A percentile compares a stretch with the other conserved stretches of the same genome.
These are phyloP conservation scores for Aleiodes sp. DNA, from an alignment of 1,140 invertebrate genomes.

Conservation along the genomic window DNA sequence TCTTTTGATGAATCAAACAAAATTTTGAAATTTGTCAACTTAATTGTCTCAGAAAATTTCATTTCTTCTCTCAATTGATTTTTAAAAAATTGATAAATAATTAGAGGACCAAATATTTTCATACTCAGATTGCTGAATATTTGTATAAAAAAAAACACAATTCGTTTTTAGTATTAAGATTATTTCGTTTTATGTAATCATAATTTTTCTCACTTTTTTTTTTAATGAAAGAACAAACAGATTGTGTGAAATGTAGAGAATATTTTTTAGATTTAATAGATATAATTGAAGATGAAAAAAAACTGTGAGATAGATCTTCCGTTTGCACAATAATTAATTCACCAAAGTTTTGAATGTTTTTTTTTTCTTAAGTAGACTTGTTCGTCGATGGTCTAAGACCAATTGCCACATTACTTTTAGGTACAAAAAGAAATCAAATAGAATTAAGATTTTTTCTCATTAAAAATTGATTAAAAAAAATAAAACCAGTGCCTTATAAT, in stretches of 20 bases:
- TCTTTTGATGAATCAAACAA: too few relatives aligned
- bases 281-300: conserved; percentile 13
- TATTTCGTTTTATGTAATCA: too few relatives aligned
- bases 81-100: not conserved
- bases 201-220: not conserved
- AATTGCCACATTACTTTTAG: conserved; percentile 7
- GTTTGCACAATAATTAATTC: conserved; percentile 21
- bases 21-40: too few relatives aligned
- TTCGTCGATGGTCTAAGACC: too few relatives aligned
- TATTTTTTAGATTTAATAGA: conserved; percentile 8
- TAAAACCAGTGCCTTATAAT: conserved; percentile 48
- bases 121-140: not conserved
- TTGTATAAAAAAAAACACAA: not conserved
- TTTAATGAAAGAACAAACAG: not conserved
- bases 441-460: not conserved
- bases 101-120: conserved; percentile 2
- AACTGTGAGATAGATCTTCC: conserved; percentile 22
- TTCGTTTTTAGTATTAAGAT: not conserved
- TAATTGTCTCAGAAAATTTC: not conserved
- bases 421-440: not conserved
- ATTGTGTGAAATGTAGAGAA: not conserved
- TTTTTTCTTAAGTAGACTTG: not conserved
- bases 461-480: not conserved
- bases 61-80: not conserved
- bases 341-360: conserved; percentile 36